Evolutionary conservation across 2,888 invertebrate species (phyloP).

Genomic region (Dryadula phaetusa): DNA sequence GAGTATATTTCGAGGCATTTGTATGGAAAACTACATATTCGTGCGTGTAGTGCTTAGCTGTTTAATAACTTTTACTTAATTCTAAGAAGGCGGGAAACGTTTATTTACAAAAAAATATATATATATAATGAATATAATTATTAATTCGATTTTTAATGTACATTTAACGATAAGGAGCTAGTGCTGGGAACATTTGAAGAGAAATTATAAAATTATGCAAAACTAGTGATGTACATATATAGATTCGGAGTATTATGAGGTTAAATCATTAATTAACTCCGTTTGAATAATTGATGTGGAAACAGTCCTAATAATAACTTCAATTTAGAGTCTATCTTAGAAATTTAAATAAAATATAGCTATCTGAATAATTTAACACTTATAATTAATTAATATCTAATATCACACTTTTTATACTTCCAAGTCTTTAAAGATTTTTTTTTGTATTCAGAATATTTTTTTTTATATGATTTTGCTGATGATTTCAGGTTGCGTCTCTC

Average conservation of each 20-base stretch:
- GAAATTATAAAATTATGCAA: constrained; percentile 26
- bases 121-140: background rate
- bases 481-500: constrained; percentile 72
- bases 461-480: background rate
- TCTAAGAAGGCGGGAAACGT: constrained; percentile 45
- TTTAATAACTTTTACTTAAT: constrained; percentile 43
- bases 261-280: constrained; percentile 18
- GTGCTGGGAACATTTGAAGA: constrained; percentile 13
- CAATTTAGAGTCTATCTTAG: constrained; percentile 20
- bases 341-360: constrained; percentile 36
- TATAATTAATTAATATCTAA: constrained; percentile 66
- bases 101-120: constrained; percentile 43
- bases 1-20: constrained; percentile 60
- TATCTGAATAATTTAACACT: constrained; percentile 73
- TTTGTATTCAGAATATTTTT: background rate
- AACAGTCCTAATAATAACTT: constrained; percentile 11
- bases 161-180: constrained; percentile 9
- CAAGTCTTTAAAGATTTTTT: constrained; percentile 36
- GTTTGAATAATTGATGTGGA: constrained; percentile 15
- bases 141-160: constrained; percentile 14
- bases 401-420: constrained; percentile 73
- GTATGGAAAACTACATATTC: constrained; percentile 44
- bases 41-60: constrained; percentile 57
- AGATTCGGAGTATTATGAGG: constrained; percentile 10
- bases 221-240: constrained; percentile 15